Evolutionary conservation across 2,797 vertebrate genomes (phyloP).

Genomic region (Sebastolobus alascanus): DNA sequence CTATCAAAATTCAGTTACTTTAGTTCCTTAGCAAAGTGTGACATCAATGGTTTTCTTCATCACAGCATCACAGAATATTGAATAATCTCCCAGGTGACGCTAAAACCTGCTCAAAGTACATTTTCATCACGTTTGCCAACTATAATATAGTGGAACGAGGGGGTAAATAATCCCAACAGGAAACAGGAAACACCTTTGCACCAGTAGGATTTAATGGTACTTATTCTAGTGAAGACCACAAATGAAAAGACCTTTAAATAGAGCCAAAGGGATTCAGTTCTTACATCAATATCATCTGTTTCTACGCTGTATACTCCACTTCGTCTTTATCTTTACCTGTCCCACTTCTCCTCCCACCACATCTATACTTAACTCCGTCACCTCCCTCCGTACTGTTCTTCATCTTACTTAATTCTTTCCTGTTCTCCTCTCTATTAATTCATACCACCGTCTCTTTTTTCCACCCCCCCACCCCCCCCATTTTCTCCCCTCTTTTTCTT

Average conservation of each 20-base stretch:
- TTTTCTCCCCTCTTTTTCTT: constrained; percentile 31
- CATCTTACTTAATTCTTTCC: constrained; percentile 25
- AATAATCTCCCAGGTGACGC: not conserved
- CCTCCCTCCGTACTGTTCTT: constrained; percentile 41
- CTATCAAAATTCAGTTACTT: not conserved
- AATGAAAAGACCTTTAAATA: constrained; percentile 1
- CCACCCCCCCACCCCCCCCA: too few species aligned
- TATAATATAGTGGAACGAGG: not conserved
- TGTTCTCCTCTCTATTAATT: constrained; percentile 51
- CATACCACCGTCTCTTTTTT: constrained; percentile 25
- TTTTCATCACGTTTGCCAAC: not conserved
- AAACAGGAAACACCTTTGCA: constrained; percentile 6
- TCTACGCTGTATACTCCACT: not conserved
- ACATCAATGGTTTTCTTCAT: not conserved
- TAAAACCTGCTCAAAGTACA: not conserved
- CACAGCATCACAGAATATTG: not conserved
- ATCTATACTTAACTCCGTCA: constrained; percentile 43
- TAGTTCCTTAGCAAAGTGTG: not conserved
- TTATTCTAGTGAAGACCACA: constrained; percentile 2
- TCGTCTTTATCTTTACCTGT: constrained; percentile 26
- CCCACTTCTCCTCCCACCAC: constrained; percentile 30
- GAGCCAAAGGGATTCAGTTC: constrained; percentile 1
- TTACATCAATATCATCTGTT: constrained; percentile 8
- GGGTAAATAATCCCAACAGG: not conserved
- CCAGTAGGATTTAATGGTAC: constrained; percentile 12